These are phyloP conservation scores for Drosophila truncata DNA, from an alignment of 1,140 invertebrate genomes.

Conservation along the genomic window DNA sequence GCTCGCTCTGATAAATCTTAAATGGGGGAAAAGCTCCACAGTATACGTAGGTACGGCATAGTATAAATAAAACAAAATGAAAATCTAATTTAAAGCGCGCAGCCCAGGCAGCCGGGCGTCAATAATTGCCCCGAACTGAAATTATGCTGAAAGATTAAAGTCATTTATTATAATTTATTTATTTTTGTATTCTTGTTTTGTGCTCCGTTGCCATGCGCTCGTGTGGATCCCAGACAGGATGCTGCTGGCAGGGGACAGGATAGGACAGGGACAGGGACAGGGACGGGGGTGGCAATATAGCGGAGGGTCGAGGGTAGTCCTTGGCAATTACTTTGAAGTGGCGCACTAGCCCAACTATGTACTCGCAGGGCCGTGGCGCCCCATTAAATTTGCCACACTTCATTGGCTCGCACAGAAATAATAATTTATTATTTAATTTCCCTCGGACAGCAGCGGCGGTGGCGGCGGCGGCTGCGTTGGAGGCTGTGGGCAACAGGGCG, in stretches of 20 bases:
- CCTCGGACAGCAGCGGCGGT: slow-evolving; percentile 7
- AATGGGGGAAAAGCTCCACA: slow-evolving; percentile 21
- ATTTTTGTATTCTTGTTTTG: slow-evolving; percentile 47
- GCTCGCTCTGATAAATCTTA: slow-evolving; percentile 66
- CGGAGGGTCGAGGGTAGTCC: slow-evolving; percentile 9
- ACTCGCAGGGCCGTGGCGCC: slow-evolving; percentile 55
- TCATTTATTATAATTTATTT: slow-evolving; percentile 75
- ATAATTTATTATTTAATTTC: slow-evolving; percentile 83
- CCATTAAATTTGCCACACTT: slow-evolving; percentile 82
- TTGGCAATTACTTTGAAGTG: slow-evolving; percentile 81
- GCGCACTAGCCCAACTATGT: slow-evolving; percentile 75
- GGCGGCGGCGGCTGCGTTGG: background rate
- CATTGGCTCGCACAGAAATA: slow-evolving; percentile 77
- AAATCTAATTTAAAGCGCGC: slow-evolving; percentile 59
- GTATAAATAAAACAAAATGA: slow-evolving; percentile 43
- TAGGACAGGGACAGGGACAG: no score
- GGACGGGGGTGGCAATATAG: slow-evolving; percentile 1
- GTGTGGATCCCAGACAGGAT: slow-evolving; percentile 52
- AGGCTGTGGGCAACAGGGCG: slow-evolving; percentile 10
- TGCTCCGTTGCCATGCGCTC: slow-evolving; percentile 43
- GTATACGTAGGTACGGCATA: background rate
- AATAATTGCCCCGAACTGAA: slow-evolving; percentile 69
- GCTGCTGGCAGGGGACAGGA: background rate
- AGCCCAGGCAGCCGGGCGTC: slow-evolving; percentile 54
- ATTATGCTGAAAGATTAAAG: slow-evolving; percentile 76